Evolutionary conservation across 1,140 invertebrate species (phyloP), one percentile per base, ranked within the genome.

Genomic region (Temnothorax longispinosus): DNA sequence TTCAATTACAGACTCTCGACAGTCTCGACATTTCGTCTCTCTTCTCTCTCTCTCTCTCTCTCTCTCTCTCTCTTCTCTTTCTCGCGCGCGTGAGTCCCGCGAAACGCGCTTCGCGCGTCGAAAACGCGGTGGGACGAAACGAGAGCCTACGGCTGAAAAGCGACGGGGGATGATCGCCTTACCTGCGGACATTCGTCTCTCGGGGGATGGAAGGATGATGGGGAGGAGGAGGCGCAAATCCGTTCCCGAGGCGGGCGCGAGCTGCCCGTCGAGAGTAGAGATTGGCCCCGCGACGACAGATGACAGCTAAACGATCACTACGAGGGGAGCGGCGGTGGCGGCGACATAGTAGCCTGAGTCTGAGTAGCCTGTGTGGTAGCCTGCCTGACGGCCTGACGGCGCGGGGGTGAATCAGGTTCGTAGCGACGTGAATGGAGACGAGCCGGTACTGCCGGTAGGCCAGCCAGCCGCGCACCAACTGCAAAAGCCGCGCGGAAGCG

Each of bases 381-480:
- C 27, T 27, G 27, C 1, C 27, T 27, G 27, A 27, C 27, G 27
- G 27, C 27, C 27, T 47, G 44, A 44, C 54, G 47, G 18, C 54
- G 47, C 56, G 71, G 72, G 65, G 27, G 54, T 15, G 52, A 89
- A 32, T 27, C 27, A 27, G 27, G 27, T 27, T 1, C 1, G 27
- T 44, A 84, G 88, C 82, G 58, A 78, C 47, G 47, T 21, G 41
- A 52, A 7, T n/a, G 32, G 54, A 90, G 60, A 86, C 88, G 80
- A 90, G 87, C 81, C 86, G 87, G n/a, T 27, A 27, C 27, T 27
- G 27, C 27, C 27, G 27, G 1, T 78, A 87, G 81, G 77, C 89
- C 88, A 85, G 77, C 88, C 88, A 85, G 86, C 77, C 88, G 87
- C 88, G 89, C 86, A 91, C 80, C 81, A 71, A 90, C 89, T 90